These are phyloP conservation scores for Myotis planiceps DNA, from an alignment of 2,797 vertebrate species.

Conservation along the genomic window DNA sequence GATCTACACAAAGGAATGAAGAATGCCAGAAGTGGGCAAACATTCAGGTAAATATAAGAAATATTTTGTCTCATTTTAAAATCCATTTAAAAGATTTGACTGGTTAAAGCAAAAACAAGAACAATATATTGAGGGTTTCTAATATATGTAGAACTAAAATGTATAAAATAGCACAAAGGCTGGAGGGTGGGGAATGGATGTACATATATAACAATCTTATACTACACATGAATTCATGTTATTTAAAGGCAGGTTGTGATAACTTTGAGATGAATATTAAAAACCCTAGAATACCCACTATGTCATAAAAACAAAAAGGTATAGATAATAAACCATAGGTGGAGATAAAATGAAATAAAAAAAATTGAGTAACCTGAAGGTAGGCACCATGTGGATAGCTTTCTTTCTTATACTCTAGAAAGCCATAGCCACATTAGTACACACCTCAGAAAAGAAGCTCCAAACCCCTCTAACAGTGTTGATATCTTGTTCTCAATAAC, in stretches of 20 bases:
- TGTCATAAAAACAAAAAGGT: background rate
- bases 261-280: background rate
- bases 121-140: background rate
- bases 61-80: background rate
- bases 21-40: background rate
- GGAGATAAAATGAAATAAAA: background rate
- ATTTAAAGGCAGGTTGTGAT: background rate
- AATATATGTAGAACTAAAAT: background rate
- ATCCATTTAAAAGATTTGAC: background rate
- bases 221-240: background rate
- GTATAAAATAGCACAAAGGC: background rate
- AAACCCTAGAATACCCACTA: background rate
- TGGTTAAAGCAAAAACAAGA: slow-evolving; percentile 37
- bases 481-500: background rate
- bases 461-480: background rate
- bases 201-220: background rate
- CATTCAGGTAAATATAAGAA: slow-evolving; percentile 16
- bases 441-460: background rate
- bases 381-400: background rate
- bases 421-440: background rate
- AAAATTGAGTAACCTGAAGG: background rate
- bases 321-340: background rate
- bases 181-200: background rate
- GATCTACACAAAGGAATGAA: background rate
- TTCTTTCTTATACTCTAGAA: background rate